These are phyloP conservation scores for Rhadina sibilatrix DNA, from an alignment of 2,113 vertebrate genomes.

Conservation along the genomic window DNA sequence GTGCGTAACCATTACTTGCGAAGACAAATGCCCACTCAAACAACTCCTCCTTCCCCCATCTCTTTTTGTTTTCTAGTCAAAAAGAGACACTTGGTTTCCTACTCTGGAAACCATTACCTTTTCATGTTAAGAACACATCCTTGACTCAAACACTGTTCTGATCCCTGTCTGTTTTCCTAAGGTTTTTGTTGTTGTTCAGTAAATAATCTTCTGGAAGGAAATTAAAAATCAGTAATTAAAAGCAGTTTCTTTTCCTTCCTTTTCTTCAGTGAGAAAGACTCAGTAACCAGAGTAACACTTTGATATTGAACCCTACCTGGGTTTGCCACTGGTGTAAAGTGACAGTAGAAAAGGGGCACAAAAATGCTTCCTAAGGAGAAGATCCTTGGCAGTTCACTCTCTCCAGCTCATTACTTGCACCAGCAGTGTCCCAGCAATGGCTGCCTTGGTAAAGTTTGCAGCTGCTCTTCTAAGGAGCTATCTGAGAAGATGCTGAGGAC, in stretches of 20 bases:
- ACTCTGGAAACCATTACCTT: not conserved
- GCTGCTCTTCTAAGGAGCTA: not conserved
- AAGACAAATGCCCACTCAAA: not conserved
- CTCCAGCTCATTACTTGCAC: not conserved
- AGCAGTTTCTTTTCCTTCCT: not conserved
- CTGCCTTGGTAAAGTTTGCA: not conserved
- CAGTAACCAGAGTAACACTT: not conserved
- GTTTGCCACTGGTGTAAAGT: not conserved
- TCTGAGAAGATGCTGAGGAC: not conserved
- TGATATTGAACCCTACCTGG: not conserved
- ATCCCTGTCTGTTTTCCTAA: not conserved
- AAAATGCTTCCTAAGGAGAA: not conserved
- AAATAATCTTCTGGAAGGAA: not conserved
- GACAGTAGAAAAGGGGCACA: not conserved
- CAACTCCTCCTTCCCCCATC: not conserved
- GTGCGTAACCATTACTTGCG: fast-evolving
- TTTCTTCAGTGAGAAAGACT: not conserved
- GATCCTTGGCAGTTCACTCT: not conserved
- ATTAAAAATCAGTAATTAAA: not conserved
- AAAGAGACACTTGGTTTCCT: not conserved
- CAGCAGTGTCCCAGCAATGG: not conserved
- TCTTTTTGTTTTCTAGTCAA: not conserved
- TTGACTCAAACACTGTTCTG: not conserved
- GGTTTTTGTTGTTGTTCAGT: not conserved
- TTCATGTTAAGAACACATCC: not conserved